Percentiles rank a stretch among this genome's conserved stretches.
Conservation (phyloP, 2,113 vertebrate species). For the Leptobrachium ailaonicum region DNA sequence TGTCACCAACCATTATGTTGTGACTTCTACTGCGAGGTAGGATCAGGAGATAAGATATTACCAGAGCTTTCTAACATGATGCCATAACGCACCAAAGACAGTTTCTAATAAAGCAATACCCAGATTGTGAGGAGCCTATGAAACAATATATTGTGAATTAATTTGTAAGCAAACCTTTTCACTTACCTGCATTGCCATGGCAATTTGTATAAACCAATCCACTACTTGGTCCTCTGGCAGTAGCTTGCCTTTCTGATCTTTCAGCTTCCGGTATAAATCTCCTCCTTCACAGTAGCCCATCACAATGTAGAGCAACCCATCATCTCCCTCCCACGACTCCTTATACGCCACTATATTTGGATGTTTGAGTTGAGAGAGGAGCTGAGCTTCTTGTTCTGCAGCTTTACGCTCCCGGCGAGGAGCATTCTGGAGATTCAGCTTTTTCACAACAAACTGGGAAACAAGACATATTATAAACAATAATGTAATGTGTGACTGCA, state of each 20-base stretch:
- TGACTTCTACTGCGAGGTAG: too few species aligned
- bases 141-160: too few species aligned
- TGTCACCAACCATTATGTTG: too few species aligned
- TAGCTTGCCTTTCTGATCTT: slow-evolving; percentile 88
- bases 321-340: slow-evolving; percentile 93
- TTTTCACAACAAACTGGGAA: slow-evolving; percentile 92
- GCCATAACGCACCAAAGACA: too few species aligned
- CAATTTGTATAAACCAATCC: slow-evolving; percentile 98
- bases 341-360: slow-evolving; percentile 96
- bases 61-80: too few species aligned
- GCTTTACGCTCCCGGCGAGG: slow-evolving; percentile 81
- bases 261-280: slow-evolving; percentile 91
- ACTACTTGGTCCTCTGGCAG: slow-evolving; percentile 89
- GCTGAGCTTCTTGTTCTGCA: slow-evolving; percentile 93
- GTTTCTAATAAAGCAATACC: too few species aligned
- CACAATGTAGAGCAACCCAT: slow-evolving; percentile 89
- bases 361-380: slow-evolving; percentile 87
- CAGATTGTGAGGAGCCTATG: too few species aligned
- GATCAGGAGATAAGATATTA: too few species aligned
- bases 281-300: slow-evolving; percentile 98
- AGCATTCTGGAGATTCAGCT: slow-evolving; percentile 84
- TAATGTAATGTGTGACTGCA: too few species aligned
- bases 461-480: slow-evolving; percentile 21
- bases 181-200: slow-evolving; percentile 93
- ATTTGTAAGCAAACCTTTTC: too few species aligned